These are phyloP conservation scores for Caenorhabditis wallacei DNA, from an alignment of 2,888 invertebrate genomes.

Conservation along the genomic window DNA sequence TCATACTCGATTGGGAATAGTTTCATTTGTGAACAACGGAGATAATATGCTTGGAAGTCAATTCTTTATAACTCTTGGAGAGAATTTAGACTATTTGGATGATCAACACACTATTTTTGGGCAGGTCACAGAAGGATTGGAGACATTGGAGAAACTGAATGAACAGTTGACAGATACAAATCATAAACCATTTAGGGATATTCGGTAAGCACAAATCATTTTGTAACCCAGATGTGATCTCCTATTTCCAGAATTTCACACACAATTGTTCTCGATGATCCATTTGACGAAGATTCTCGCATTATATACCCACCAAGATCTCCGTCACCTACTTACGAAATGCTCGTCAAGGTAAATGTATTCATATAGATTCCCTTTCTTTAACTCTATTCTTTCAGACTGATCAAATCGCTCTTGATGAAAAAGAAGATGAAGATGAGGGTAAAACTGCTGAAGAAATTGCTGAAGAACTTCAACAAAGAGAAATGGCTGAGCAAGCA, in stretches of 20 bases:
- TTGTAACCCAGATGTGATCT: too few species aligned
- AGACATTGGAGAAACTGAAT: slow-evolving; percentile 91
- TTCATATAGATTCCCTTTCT: background rate
- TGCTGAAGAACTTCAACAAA: slow-evolving; percentile 91
- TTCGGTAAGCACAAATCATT: slow-evolving; percentile 84
- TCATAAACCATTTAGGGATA: slow-evolving; percentile 94
- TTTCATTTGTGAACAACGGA: slow-evolving; percentile 89
- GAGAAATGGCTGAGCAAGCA: slow-evolving; percentile 96
- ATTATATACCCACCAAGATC: slow-evolving; percentile 90
- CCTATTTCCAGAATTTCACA: slow-evolving; percentile 90
- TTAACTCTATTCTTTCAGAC: slow-evolving; percentile 48
- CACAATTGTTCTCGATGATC: slow-evolving; percentile 96
- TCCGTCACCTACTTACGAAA: slow-evolving; percentile 92
- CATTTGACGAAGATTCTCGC: slow-evolving; percentile 92
- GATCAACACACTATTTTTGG: slow-evolving; percentile 95
- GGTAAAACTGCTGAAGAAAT: slow-evolving; percentile 92
- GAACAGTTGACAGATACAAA: slow-evolving; percentile 94
- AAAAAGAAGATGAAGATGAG: slow-evolving; percentile 86
- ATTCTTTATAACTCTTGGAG: slow-evolving; percentile 94
- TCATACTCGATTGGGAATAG: slow-evolving; percentile 88
- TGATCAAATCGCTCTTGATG: slow-evolving; percentile 81
- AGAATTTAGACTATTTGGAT: slow-evolving; percentile 93
- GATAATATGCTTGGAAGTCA: slow-evolving; percentile 92
- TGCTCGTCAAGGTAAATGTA: slow-evolving; percentile 66
- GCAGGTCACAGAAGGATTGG: slow-evolving; percentile 90